Evolutionary conservation across 2,113 vertebrate species (phyloP).

Genomic region (Mus spicilegus): DNA sequence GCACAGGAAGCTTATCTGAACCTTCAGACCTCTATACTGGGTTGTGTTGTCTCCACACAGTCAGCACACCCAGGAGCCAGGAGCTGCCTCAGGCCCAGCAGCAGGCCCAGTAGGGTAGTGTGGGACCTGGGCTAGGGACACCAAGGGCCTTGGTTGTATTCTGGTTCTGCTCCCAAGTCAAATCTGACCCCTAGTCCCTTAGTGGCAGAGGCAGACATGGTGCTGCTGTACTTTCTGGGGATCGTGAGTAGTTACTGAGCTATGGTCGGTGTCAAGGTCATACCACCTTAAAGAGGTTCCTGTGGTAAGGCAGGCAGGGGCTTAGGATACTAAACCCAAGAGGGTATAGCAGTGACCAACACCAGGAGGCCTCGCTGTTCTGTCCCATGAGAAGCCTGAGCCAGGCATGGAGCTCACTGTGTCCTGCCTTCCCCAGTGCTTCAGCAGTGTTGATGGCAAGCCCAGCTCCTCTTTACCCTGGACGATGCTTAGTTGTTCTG

Average conservation of each 20-base stretch:
- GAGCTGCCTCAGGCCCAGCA: not conserved
- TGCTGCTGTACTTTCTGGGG: not conserved
- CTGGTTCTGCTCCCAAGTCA: not conserved
- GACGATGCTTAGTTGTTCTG: not conserved
- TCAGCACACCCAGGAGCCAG: rapidly evolving
- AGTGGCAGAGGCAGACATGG: rapidly evolving
- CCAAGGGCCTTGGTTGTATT: not conserved
- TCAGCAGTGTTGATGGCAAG: not conserved
- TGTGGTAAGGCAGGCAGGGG: rapidly evolving
- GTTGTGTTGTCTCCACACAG: not conserved
- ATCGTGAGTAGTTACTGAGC: not conserved
- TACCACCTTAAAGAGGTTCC: too few relatives aligned
- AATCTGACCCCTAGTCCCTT: not conserved
- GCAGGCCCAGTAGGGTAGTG: rapidly evolving
- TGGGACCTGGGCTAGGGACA: rapidly evolving
- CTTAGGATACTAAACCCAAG: not conserved
- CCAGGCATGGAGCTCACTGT: not conserved
- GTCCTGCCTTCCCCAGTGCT: not conserved
- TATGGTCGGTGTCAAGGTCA: too few relatives aligned
- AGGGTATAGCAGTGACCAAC: not conserved
- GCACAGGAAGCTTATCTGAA: not conserved
- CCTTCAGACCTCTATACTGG: not conserved
- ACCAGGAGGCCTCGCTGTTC: not conserved
- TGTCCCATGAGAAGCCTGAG: not conserved
- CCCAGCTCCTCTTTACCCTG: not conserved